Evolutionary conservation across 2,888 invertebrate species (phyloP), one percentile per base, ranked within the genome.

Genomic region (Macrophya alboannulata): DNA sequence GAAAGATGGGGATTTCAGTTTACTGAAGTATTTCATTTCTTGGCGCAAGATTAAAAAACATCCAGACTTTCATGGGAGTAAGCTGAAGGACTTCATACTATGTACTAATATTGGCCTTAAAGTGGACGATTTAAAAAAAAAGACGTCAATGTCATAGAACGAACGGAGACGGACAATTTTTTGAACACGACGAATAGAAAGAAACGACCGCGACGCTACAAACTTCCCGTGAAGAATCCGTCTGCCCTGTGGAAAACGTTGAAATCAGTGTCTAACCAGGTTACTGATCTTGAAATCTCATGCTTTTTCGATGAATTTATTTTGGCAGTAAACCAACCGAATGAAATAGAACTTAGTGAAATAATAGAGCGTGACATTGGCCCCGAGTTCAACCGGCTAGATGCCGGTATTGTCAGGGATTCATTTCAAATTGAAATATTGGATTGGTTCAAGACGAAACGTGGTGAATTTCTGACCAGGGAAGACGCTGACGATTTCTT

Each of bases 301-400:
- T 9, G 40, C 72, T 72, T 72, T 10, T n/a, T 72, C 3, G 5
- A 72, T 1, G 72, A 40, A 17, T 72, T 72, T 2, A 43, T 72
- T 45, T 45, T 72, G 17, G 72, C 72, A 21, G 72, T 72, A 43
- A 17, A 43, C 17, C 72, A 72, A 72, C 72, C 72, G 10, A 72
- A 72, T 45, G 72, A 72, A 72, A n/a, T 43, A 4, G 40, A 72
- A n/a, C 72, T 72, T 43, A 43, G 40, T 21, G n/a, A 40, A 43
- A 21, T 43, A n/a, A 72, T 72, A 10, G n/a, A 72, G 43, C 40
- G 12, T 4, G 43, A 43, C 10, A n/a, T 72, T 3, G 72, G 72
- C 10, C 5, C 43, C 9, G 17, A 40, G 40, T 72, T 72, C 43
- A 43, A 72, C 21, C 21, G 31, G 12, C 37, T 31, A 25, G 10